Base-by-base conservation (phyloP, 1,140 invertebrate genomes). In the Bombyx mandarina region DNA sequence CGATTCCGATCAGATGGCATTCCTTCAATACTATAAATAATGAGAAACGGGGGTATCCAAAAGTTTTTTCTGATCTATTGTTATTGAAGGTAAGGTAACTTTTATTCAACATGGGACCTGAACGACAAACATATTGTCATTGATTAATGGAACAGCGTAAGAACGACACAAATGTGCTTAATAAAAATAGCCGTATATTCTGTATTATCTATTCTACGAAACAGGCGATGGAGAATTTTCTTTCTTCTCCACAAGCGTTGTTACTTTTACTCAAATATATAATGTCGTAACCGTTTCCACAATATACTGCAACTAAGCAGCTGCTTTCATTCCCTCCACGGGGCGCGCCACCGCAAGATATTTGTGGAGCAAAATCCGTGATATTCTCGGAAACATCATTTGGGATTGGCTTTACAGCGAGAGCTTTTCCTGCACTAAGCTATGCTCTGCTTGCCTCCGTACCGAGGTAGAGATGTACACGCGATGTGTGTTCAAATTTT, bases 361-460 rank as follows among this genome's bases (percentile, higher is more conserved):
- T 63, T 63, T 56, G 63, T 55, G 56, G 8, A 43, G 60, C 66
- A 62, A 67, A 63, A 67, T 74, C 54, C 63, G 56, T 26, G 45
- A 43, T 46, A n/a, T 49, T 54, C 63, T 52, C 56, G 56, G 58
- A 63, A 76, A 71, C 69, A 75, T 76, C 71, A 62, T 77, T 74
- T 71, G 65, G 71, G 69, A 70, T 77, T 75, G 70, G 71, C 70
- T 73, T 52, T 62, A 58, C 62, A 73, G 61, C 68, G 68, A 66
- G 63, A 71, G 61, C 61, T 63, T 74, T 73, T 72, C 67, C 71
- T 71, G 70, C 70, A 73, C 71, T 73, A 65, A 58, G 65, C 47
- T 56, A 43, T 57, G 63, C 63, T 58, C 55, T 58, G 61, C n/a
- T 66, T 58, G 49, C 45, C 60, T 61, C 52, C 58, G 43, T 48